Percentiles rank a stretch among this genome's conserved stretches.
Conservation (phyloP, 2,888 invertebrate species). For the Microplitis deprimator region DNA sequence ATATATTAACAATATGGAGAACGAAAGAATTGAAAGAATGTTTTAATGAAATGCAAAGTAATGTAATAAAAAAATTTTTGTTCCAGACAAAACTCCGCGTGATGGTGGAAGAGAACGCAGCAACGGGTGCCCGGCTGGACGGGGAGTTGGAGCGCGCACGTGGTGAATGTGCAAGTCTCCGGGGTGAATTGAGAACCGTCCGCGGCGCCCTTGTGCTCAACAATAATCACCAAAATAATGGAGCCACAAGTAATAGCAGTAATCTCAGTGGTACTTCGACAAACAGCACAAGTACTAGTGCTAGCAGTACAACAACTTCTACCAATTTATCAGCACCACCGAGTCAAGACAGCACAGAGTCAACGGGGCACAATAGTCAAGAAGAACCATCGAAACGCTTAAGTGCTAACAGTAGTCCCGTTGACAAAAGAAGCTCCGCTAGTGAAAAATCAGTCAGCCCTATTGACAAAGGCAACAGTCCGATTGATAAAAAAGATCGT, state of each 20-base stretch:
- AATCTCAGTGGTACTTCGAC: conserved; percentile 54
- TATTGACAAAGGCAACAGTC: conserved; percentile 71
- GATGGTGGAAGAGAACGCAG: conserved; percentile 89
- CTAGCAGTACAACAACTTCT: conserved; percentile 54
- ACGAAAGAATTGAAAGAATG: background rate
- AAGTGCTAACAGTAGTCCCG: conserved; percentile 66
- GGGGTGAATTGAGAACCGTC: conserved; percentile 74
- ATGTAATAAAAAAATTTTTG: conserved; percentile 2
- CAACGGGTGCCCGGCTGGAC: conserved; percentile 73
- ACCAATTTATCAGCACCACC: conserved; percentile 48
- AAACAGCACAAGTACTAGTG: conserved; percentile 55
- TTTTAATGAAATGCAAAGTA: conserved; percentile 1
- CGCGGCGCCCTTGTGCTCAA: conserved; percentile 68
- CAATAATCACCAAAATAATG: conserved; percentile 59
- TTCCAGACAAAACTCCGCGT: conserved; percentile 84
- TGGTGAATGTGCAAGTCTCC: conserved; percentile 75
- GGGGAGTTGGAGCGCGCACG: conserved; percentile 78
- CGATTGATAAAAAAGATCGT: conserved; percentile 64
- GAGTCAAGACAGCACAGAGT: conserved; percentile 54
- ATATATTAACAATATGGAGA: background rate
- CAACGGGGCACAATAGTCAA: conserved; percentile 51
- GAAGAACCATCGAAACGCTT: conserved; percentile 61
- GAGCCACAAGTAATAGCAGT: conserved; percentile 52
- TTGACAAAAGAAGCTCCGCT: conserved; percentile 67
- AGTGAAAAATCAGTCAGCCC: conserved; percentile 71